Evolutionary conservation across 2,797 vertebrate species (phyloP).

Genomic region (Halcyon smyrnensis): DNA sequence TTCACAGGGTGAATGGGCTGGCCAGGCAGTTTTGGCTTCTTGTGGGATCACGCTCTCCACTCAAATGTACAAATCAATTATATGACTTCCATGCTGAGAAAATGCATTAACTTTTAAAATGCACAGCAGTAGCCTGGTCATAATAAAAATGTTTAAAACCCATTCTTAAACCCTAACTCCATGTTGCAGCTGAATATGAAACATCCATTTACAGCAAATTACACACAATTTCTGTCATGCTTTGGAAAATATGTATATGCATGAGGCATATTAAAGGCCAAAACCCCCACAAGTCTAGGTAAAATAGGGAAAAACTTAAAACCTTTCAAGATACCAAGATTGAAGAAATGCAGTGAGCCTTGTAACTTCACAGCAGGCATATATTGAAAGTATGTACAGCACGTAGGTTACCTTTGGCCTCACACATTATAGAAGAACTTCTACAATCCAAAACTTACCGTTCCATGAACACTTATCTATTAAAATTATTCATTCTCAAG

Average conservation of each 20-base stretch:
- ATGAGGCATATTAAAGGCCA: background rate
- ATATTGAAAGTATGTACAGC: background rate
- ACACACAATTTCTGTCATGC: background rate
- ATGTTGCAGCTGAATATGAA: background rate
- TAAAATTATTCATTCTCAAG: background rate
- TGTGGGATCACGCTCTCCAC: background rate
- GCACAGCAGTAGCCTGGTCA: background rate
- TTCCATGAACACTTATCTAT: background rate
- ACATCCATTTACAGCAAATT: background rate
- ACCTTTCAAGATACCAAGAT: background rate
- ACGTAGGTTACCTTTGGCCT: background rate
- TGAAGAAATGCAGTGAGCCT: background rate
- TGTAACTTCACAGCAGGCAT: background rate
- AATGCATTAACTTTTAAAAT: slow-evolving; percentile 1
- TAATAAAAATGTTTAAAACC: slow-evolving; percentile 28
- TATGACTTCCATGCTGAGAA: slow-evolving; percentile 31
- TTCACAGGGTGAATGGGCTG: background rate
- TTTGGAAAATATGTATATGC: background rate
- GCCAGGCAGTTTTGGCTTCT: background rate
- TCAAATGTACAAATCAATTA: background rate
- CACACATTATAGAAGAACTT: background rate
- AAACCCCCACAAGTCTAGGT: background rate
- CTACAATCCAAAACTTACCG: background rate
- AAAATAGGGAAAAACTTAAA: background rate
- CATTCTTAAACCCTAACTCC: background rate